Evolutionary conservation across 2,797 vertebrate genomes (phyloP).

Genomic region (Propithecus deckenii): DNA sequence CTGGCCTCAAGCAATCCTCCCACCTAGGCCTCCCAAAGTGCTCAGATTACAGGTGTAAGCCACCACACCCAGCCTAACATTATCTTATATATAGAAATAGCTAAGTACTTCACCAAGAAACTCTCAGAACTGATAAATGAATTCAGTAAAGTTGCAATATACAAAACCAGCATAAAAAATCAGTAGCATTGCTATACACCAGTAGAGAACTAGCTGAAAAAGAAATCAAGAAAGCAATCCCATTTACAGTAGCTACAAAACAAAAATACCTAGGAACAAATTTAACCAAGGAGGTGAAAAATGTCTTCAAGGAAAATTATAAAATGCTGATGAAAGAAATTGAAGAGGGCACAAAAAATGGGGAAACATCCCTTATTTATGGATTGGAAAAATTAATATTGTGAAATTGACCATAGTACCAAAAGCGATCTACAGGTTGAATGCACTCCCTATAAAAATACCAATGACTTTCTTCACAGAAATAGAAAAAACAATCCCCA

Average conservation of each 20-base stretch:
- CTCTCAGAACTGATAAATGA: neutral
- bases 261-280: neutral
- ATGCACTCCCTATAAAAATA: neutral
- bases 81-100: neutral
- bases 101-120: neutral
- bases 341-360: neutral
- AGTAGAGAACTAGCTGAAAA: neutral
- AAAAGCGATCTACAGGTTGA: neutral
- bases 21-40: too few species aligned
- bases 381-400: neutral
- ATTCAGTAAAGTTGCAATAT: neutral
- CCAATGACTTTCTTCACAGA: neutral
- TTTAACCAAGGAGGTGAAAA: neutral
- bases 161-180: neutral
- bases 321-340: neutral
- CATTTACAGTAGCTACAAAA: neutral
- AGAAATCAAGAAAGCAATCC: neutral
- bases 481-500: neutral
- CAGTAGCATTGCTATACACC: neutral
- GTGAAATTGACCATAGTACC: neutral
- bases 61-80: too few species aligned
- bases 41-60: too few species aligned
- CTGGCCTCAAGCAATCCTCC: too few species aligned
- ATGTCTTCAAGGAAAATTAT: neutral
- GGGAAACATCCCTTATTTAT: neutral